Percentiles rank a stretch among this genome's conserved stretches.
These are phyloP conservation scores for Drosophila paramelanica DNA, from an alignment of 2,888 invertebrate genomes.

Conservation along the genomic window DNA sequence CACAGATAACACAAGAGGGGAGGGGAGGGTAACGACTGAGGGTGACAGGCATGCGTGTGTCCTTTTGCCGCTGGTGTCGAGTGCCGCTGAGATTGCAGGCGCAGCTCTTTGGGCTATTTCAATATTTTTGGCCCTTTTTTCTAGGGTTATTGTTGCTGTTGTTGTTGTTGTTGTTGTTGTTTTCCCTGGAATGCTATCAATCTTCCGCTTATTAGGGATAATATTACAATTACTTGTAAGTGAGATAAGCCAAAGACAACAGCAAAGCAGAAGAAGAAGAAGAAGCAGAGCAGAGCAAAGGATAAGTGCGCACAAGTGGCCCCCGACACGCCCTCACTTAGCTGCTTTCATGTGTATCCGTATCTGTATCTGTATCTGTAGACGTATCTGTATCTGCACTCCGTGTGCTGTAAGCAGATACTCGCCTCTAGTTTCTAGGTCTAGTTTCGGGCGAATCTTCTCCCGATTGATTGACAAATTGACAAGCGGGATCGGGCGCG, in stretches of 20 bases:
- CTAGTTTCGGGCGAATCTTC: constrained; percentile 10
- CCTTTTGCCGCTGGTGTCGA: constrained; percentile 58
- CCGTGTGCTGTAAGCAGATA: constrained; percentile 23
- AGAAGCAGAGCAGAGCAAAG: constrained; percentile 11
- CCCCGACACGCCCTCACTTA: constrained; percentile 1
- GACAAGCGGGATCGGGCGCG: constrained; percentile 20
- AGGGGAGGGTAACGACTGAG: no score
- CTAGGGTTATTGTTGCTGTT: constrained; percentile 29
- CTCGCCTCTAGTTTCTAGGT: constrained; percentile 2
- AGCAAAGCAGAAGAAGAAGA: neutral
- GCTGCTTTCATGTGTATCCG: constrained; percentile 17
- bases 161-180: constrained; percentile 25
- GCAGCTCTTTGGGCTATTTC: constrained; percentile 27
- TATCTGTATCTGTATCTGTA: neutral
- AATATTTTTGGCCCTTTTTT: constrained; percentile 57
- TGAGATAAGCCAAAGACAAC: constrained; percentile 68
- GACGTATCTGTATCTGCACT: neutral
- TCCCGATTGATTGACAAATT: constrained; percentile 55
- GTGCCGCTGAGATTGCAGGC: constrained; percentile 54
- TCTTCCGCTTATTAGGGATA: constrained; percentile 80
- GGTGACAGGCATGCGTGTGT: constrained; percentile 46
- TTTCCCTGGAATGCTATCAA: constrained; percentile 78
- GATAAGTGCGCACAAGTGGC: constrained; percentile 53
- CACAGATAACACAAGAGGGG: constrained; percentile 23
- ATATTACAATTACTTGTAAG: constrained; percentile 81